Base-by-base conservation (phyloP, 2,113 vertebrate genomes). In the Bos javanicus region DNA sequence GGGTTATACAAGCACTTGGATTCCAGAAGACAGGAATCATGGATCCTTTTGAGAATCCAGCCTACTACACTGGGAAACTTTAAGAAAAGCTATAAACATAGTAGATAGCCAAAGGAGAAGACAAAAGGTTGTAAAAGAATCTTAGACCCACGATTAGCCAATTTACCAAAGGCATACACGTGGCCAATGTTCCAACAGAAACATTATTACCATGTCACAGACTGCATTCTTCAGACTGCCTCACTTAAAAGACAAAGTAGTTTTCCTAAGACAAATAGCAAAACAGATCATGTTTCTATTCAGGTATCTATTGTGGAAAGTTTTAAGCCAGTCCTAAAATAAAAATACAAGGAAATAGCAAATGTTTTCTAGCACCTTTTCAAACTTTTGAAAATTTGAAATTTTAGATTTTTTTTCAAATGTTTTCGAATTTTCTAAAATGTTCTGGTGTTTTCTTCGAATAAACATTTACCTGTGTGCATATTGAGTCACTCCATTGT, bases 361-460 rank as follows among this genome's bases (percentile, higher is more conserved):
- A 83, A 80, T 36, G 39, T 91, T 97, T 87, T 95, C 83, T 97
- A 57, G 52, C 54, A 95, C 0, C 8, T 54, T 28, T 48, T 96
- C 15, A 94, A 81, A 96, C 84, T 96, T 88, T 15, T 64, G 78
- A 94, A 98, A 93, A 60, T 91, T 74, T 74, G 36, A 39, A 74
- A 39, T 74, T 74, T 74, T 74, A 74, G 11, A 23, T 39, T 13
- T 74, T 39, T 71, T 74, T 74, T 23, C 67, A 74, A 74, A 39
- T 23, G 36, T 56, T 28, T 46, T 96, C 6, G 81, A 83, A 96
- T 91, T 96, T 90, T 17, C 76, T 83, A 95, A 98, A 91, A 71
- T 71, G 21, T 92, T 82, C 57, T 98, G 93, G 87, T 26, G 97
- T 95, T 98, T 17, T 25, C 43, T 92, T 97, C 81, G 81, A 88